Base-by-base conservation (phyloP, 2,113 vertebrate species). In the Hypocryptadius cinnamomeus region DNA sequence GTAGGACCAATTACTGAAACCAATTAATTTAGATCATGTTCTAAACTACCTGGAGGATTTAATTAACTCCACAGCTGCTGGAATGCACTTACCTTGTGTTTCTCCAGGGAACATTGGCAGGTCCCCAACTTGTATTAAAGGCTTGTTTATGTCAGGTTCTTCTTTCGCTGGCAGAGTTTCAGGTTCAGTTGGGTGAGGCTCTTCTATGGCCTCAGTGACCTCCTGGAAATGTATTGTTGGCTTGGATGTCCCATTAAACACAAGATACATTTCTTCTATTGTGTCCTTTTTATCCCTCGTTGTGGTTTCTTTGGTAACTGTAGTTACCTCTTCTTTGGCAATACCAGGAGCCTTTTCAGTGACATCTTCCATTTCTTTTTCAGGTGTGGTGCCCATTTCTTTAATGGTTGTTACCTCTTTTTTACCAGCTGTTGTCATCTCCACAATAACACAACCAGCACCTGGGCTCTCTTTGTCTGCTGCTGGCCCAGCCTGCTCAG, bases 211-310 rank as follows among this genome's bases (percentile, higher is more conserved):
- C 53, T 89, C 95, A 33, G 78, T 81, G 56, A 94, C 13, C 76
- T 94, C 95, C 54, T 94, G 92, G 59, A 96, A 96, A 44, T 65
- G 37, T 84, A 90, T 93, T 31, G 91, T 61, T 50, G 87, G 90
- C 24, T 92, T 93, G 63, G 93, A 90, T 66, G 91, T 96, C 48
- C 95, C 93, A 8, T 87, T 92, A 42, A 94, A 92, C 68, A 91
- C 65, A 60, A 92, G 45, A 82, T 91, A 83, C 87, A 91, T 94
- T 81, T 96, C 96, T 86, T 94, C 92, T 68, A 92, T 89, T 0
- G 92, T 95, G 74, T 96, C 96, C 68, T 96, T 96, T 83, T 95
- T 90, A 27, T 81, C 89, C 37, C 83, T 92, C 37, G 82, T 76
- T 6, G 78, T 54, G 31, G 84, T 93, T 68, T 94, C 94, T 85